A percentile compares a stretch with the other conserved stretches of the same genome.
These are phyloP conservation scores for Aplochiton taeniatus DNA, from an alignment of 2,797 vertebrate species.

Conservation along the genomic window DNA sequence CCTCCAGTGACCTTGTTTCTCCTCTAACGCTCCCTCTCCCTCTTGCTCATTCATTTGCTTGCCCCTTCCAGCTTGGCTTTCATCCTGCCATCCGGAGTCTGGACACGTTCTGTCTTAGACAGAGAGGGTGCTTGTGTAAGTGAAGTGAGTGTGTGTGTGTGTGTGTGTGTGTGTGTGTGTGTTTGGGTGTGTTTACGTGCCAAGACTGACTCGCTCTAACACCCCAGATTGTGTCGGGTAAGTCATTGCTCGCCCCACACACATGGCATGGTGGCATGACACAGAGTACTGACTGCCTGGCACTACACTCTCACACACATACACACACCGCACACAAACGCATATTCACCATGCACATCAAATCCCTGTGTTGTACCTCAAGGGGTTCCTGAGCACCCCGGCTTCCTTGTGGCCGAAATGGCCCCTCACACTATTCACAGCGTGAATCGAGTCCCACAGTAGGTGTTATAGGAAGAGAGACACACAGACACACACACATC, in stretches of 20 bases:
- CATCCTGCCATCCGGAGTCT: conserved; percentile 8
- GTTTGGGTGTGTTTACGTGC: neutral
- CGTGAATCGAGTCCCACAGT: no score
- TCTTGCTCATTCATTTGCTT: no score
- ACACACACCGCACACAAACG: neutral
- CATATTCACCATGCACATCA: no score
- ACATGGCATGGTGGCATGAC: conserved; percentile 3
- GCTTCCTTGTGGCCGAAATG: no score
- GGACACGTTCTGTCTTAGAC: conserved; percentile 12
- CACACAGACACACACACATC: no score
- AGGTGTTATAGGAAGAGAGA: no score
- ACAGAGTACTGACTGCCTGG: neutral
- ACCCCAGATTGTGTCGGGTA: conserved; percentile 7
- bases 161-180: conserved; percentile 1
- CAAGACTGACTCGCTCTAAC: conserved; percentile 3
- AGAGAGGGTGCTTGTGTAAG: no score
- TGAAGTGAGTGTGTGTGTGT: conserved; percentile 1
- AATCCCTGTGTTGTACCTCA: no score
- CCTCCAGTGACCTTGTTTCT: neutral
- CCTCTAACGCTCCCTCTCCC: neutral
- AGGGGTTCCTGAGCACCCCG: no score
- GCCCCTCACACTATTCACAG: no score
- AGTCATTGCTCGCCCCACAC: neutral
- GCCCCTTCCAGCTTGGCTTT: neutral
- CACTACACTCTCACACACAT: neutral